Evolutionary conservation across 2,113 vertebrate species (phyloP), one percentile per base, ranked within the genome.

Genomic region (Nannospalax galili): DNA sequence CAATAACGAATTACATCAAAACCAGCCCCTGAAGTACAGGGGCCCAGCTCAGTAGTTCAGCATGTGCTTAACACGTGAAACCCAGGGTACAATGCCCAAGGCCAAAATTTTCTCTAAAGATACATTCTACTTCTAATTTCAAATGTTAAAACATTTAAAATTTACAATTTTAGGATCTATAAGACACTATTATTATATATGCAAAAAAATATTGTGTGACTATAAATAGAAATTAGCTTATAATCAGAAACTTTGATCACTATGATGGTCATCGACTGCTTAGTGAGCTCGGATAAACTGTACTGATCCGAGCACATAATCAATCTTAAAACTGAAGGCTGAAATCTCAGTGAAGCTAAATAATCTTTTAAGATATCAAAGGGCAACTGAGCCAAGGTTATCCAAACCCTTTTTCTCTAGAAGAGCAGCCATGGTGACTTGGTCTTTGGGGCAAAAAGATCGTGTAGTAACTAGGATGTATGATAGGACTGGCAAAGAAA

Each of bases 91-190:
- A 67, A 22, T 52, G 32, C 56, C 30, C 9, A 37, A 32, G n/a
- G n/a, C 19, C 42, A 65, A 84, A 92, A 74, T 48, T 52, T 73
- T 88, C 88, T 73, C 70, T 79, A 65, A 60, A 95, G 22, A 90
- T 37, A 45, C 30, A 42, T 52, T 52, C 7, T 77, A 40, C 30
- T 75, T 85, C 35, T 87, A 75, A 91, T 88, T 91, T 88, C 26
- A 94, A 42, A 60, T 40, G 30, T 45, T 14, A 58, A 64, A 93
- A 90, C 64, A 73, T 78, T 32, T 5, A 40, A 42, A 74, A 86
- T 58, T 17, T 90, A 1, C 37, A 87, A 45, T 48, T 58, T 62
- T 87, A 80, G 24, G 24, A 92, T 42, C 28, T 19, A 90, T 5
- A 79, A 88, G 85, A 28, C 32, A 45, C 22, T 45, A 78, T 0